Conservation (phyloP, 2,113 vertebrate species). For the Furnarius figulus region DNA sequence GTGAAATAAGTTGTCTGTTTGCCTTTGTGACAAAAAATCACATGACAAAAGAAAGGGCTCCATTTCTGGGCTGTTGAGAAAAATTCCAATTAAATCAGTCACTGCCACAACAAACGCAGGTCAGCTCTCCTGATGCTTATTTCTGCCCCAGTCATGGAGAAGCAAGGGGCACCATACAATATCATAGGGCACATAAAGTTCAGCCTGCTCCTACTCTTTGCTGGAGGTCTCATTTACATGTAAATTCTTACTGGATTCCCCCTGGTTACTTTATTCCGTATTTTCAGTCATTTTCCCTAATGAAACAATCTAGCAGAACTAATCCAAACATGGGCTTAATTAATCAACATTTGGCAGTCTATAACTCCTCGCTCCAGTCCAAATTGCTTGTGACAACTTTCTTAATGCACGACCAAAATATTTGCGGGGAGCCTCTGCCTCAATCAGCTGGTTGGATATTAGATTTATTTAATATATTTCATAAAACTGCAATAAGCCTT, state of each 20-base stretch:
- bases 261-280: constrained; percentile 53
- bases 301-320: constrained; percentile 84
- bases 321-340: constrained; percentile 85
- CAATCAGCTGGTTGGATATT: constrained; percentile 27
- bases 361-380: constrained; percentile 54
- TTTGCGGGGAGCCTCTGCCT: constrained; percentile 54
- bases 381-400: constrained; percentile 84
- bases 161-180: not conserved
- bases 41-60: not conserved
- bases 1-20: not conserved
- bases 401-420: constrained; percentile 74
- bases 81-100: not conserved
- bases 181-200: not conserved
- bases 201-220: not conserved
- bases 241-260: constrained; percentile 22
- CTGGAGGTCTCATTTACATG: not conserved
- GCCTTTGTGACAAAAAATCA: not conserved
- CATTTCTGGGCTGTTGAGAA: not conserved
- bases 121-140: not conserved
- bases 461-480: constrained; percentile 65
- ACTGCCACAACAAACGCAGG: not conserved
- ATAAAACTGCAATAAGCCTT: constrained; percentile 63
- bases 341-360: constrained; percentile 83
- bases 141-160: not conserved
- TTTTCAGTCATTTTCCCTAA: constrained; percentile 78